Evolutionary conservation across 2,797 vertebrate species (phyloP).

Genomic region (Ispidina picta): DNA sequence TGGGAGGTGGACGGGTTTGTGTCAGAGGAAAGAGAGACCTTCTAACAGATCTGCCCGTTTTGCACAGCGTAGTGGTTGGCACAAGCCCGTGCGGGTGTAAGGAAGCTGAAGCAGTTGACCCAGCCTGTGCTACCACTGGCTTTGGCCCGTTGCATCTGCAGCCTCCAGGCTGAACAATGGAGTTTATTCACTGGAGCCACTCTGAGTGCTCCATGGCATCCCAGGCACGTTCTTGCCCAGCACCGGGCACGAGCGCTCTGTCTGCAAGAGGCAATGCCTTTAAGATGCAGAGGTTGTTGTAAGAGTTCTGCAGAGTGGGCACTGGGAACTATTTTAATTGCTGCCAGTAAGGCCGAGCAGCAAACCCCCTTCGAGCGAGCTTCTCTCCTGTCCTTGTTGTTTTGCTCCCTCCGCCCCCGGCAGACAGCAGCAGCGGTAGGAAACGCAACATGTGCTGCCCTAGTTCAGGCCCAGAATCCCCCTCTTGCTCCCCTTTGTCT

Average conservation of each 20-base stretch:
- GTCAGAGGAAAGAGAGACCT: neutral
- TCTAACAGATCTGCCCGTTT: neutral
- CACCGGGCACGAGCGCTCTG: accelerated
- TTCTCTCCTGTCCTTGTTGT: neutral
- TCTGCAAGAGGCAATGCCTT: neutral
- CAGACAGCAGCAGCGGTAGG: neutral
- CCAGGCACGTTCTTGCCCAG: neutral
- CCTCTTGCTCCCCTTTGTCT: conserved; percentile 72
- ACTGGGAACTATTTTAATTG: neutral
- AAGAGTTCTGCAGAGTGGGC: neutral
- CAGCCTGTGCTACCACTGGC: neutral
- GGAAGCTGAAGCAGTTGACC: neutral
- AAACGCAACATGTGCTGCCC: conserved; percentile 59
- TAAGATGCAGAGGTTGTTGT: neutral
- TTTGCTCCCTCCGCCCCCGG: neutral
- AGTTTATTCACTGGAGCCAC: neutral
- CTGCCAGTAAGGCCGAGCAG: neutral
- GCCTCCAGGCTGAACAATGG: neutral
- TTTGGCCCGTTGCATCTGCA: neutral
- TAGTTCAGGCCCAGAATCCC: conserved; percentile 57
- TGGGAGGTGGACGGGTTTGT: neutral
- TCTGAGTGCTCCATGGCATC: neutral
- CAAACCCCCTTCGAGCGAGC: neutral
- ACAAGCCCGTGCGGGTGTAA: neutral
- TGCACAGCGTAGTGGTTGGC: neutral